Evolutionary conservation across 2,797 vertebrate genomes (phyloP), one percentile per base, ranked within the genome.

Genomic region (Hirundo rustica): DNA sequence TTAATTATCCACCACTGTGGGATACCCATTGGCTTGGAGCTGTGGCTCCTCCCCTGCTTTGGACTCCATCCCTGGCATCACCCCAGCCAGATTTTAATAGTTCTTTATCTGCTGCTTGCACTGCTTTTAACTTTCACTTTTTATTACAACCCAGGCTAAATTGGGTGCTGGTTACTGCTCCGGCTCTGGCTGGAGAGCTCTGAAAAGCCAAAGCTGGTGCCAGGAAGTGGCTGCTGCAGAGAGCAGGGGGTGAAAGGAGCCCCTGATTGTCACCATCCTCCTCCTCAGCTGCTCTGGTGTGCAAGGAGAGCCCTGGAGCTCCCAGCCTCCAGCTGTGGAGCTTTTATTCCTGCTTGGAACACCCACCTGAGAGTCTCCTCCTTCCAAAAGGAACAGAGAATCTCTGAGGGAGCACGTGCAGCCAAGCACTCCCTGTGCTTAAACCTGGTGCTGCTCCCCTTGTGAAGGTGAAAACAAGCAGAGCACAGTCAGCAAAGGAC

Each of bases 121-220:
- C 19, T 55, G 84, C 95, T 95, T 97, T 97, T 75, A 92, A 92
- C 93, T 89, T 84, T 88, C 64, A 65, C 82, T 96, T 95, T 96
- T 96, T 94, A 91, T 95, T 83, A 84, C 80, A 92, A 50, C 80
- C 64, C 80, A 80, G 87, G 89, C 76, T 94, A 68, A 96, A 88
- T 32, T 91, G 92, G 91, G 95, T 96, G 94, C 82, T 13, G 65
- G 86, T 95, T 92, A 32, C 88, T 85, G 54, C 89, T 85, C 51
- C 54, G 58, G 76, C 91, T 21, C 0, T 9, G 82, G 89, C 88
- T 61, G 88, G 11, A 85, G 67, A 12, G 54, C 65, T 92, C 57
- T 55, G 21, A 83, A 89, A 60, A 79, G 54, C 81, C 54, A 20
- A 38, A 57, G 65, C 72, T 36, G 64, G 40, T 60, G 77, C 93